Percentiles rank a stretch among this genome's conserved stretches.
phyloP scores from a whole-genome alignment of 1,140 invertebrate genomes.

The Liolophura sinensis region DNA sequence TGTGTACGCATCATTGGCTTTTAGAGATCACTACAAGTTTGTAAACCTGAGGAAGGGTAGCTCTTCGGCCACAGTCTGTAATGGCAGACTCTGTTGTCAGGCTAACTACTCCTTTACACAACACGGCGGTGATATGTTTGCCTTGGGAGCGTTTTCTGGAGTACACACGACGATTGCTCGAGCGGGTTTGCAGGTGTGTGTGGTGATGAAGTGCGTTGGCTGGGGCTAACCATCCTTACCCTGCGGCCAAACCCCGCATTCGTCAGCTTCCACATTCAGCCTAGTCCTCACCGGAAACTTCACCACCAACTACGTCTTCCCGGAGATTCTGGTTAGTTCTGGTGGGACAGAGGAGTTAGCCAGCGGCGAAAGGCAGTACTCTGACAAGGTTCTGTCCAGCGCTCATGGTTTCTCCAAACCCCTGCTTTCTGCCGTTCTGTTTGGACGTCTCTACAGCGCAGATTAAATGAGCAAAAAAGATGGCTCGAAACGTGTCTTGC shows the following conservation, averaged over 20 bases:
- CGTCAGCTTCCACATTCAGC: conserved; percentile 26
- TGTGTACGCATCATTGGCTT: conserved; percentile 6
- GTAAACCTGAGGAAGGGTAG: conserved; percentile 11
- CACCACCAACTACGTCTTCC: conserved; percentile 36
- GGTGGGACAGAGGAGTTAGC: conserved; percentile 8
- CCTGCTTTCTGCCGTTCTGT: conserved; percentile 25
- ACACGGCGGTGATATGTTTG: conserved; percentile 21
- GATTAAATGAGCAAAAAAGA: conserved; percentile 11
- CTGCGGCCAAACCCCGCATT: conserved; percentile 26
- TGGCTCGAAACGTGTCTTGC: no score
- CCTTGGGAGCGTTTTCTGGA: conserved; percentile 49
- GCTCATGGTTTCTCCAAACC: conserved; percentile 11
- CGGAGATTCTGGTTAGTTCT: conserved; percentile 30
- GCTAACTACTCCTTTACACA: conserved; percentile 21
- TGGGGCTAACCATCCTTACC: conserved; percentile 7
- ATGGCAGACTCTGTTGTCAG: conserved; percentile 37
- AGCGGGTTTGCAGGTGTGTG: conserved; percentile 48
- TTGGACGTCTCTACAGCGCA: conserved; percentile 27
- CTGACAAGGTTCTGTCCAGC: conserved; percentile 5
- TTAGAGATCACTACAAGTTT: conserved; percentile 37
- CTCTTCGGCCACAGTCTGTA: conserved; percentile 25
- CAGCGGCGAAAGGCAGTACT: conserved; percentile 14
- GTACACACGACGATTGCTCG: conserved; percentile 36
- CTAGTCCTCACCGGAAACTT: conserved; percentile 31
- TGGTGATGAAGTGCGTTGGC: conserved; percentile 35